Evolutionary conservation across 2,888 invertebrate species (phyloP), one percentile per base, ranked within the genome.

Genomic region (Augiades crinisus): DNA sequence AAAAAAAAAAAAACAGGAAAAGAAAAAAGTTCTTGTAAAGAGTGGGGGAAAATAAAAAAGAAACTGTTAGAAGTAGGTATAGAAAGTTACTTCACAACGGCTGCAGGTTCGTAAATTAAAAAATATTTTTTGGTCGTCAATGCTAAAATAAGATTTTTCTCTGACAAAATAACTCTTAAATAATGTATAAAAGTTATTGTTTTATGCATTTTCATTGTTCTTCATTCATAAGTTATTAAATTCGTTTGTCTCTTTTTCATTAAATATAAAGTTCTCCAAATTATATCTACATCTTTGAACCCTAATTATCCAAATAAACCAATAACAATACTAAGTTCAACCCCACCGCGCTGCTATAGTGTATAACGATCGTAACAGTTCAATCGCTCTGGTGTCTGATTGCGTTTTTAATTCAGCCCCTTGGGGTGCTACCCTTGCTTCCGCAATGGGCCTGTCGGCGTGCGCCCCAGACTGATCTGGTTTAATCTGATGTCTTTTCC

Each of bases 261-360:
- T n/a, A n/a, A n/a, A n/a, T n/a, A n/a, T n/a, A n/a, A n/a, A n/a
- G n/a, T n/a, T n/a, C n/a, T n/a, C n/a, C n/a, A n/a, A n/a, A n/a
- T n/a, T n/a, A n/a, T n/a, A n/a, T 41, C 30, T 41, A 17, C 19
- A 7, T 41, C 30, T 24, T 40, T 60, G 61, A 74, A 67, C 73
- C 69, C 74, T 74, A 75, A 75, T 74, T 72, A 70, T 68, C n/a
- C n/a, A 71, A 70, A 64, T 54, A 57, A 41, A 47, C 38, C 44
- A 41, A 40, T 21, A 24, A 24, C 12, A 22, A 31, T 33, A 41
- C 21, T 53, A 49, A 49, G 56, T 56, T 82, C 80, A 90, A 65
- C 95, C 95, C 92, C 95, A 96, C 83, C 94, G 93, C 13, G 96
- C 95, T 51, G 96, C 96, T 74, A 96, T 93, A 57, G 95, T 93